These are phyloP conservation scores for Andrena dorsata DNA, from an alignment of 2,888 invertebrate genomes.

Conservation along the genomic window DNA sequence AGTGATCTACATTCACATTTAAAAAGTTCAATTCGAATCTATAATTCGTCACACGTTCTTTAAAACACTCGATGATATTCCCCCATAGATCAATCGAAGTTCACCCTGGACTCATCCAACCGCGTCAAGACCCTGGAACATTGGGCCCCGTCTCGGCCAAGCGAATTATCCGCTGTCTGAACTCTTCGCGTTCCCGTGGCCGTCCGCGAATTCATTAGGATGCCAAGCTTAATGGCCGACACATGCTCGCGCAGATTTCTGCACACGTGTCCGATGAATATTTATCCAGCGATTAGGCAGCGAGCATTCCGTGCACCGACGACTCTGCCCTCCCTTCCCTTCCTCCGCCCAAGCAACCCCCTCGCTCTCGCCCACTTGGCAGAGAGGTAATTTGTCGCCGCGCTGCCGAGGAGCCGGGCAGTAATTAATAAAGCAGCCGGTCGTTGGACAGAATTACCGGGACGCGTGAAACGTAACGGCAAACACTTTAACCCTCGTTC, in stretches of 20 bases:
- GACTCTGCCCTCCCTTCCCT: background rate
- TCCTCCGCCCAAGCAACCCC: background rate
- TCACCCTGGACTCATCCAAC: no score
- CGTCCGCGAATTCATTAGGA: constrained; percentile 57
- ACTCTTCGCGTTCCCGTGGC: background rate
- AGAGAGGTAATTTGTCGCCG: constrained; percentile 45
- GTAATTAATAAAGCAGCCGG: constrained; percentile 74
- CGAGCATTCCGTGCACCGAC: constrained; percentile 40
- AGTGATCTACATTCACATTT: no score
- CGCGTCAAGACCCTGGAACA: no score
- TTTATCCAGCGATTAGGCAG: constrained; percentile 62
- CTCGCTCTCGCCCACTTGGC: constrained; percentile 5
- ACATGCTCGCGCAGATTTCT: constrained; percentile 49
- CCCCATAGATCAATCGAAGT: no score
- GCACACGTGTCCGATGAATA: constrained; percentile 49
- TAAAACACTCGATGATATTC: no score
- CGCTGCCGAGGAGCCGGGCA: constrained; percentile 10
- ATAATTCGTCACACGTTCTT: no score
- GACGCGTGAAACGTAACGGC: constrained; percentile 78
- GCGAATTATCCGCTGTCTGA: constrained; percentile 15
- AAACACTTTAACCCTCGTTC: constrained; percentile 76
- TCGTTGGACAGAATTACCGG: constrained; percentile 75
- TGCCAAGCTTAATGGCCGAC: constrained; percentile 58
- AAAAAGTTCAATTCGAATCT: no score
- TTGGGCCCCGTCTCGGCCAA: background rate